Evolutionary conservation across 2,113 vertebrate genomes (phyloP), one percentile per base, ranked within the genome.

Genomic region (Pachyramphus minor): DNA sequence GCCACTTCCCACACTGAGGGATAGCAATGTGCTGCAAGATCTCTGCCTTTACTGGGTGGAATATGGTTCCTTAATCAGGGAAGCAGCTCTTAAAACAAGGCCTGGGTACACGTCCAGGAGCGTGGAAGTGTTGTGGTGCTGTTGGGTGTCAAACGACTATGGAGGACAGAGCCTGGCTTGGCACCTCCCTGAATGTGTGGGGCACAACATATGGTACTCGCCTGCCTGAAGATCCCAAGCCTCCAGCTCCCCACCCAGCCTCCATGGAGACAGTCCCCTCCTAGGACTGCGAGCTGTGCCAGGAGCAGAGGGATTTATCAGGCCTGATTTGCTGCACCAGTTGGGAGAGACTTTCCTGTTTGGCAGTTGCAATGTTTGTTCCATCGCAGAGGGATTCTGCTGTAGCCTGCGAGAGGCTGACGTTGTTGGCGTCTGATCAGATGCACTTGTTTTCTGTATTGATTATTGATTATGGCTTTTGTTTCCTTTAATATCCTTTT

Each of bases 381-480:
- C 66, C 37, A 20, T 76, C 8, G 30, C 90, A 87, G 94, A 90
- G 56, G 75, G 86, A 69, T 77, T 94, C 64, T 74, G 80, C 78
- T 78, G 76, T 84, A 89, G 90, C 94, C 96, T 87, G 66, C 0
- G 1, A 79, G 80, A 95, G 91, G 92, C 88, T 92, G 89, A 78
- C 0, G 1, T 72, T 83, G 78, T 87, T 84, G 42, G 91, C 35
- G 15, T 96, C 94, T 94, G 67, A 94, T 89, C 69, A 76, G 90
- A 92, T 96, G 87, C 84, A 68, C 96, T 98, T 97, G 78, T 92
- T 96, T 98, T 97, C 84, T 93, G 90, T 97, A 86, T 96, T 93
- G 90, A 87, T 95, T 97, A 87, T 96, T 92, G 89, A 84, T 95
- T 80, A 95, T 90, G 95, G 95, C 95, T 95, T 97, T 97, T 94